phyloP scores from a whole-genome alignment of 2,797 vertebrate species.

The Eulemur coronatus region DNA sequence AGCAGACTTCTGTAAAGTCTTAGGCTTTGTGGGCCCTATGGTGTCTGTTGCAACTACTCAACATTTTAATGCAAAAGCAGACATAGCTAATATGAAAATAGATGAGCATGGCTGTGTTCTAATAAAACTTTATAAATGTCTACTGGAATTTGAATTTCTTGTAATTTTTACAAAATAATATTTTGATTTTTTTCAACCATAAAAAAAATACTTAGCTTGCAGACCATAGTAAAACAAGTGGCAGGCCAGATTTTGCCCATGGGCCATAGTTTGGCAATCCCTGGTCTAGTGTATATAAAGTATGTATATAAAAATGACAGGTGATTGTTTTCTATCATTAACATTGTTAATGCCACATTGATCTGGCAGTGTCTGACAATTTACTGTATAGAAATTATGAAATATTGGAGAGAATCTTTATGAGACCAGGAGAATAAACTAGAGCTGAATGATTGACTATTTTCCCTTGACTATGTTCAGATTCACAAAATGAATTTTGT shows the following conservation, averaged over 20 bases:
- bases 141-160: constrained; percentile 50
- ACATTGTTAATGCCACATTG: constrained; percentile 18
- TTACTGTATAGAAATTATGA: neutral
- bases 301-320: constrained; percentile 28
- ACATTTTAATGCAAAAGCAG: constrained; percentile 49
- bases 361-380: neutral
- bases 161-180: constrained; percentile 23
- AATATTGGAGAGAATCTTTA: constrained; percentile 14
- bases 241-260: neutral
- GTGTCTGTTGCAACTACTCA: constrained; percentile 22
- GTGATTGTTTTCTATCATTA: constrained; percentile 19
- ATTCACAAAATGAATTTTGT: constrained; percentile 37
- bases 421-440: neutral
- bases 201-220: neutral
- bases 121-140: constrained; percentile 39
- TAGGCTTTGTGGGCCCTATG: neutral
- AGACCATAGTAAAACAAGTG: neutral
- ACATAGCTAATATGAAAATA: constrained; percentile 9
- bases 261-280: neutral
- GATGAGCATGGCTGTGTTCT: neutral
- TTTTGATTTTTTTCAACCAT: neutral
- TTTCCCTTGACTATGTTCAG: constrained; percentile 27
- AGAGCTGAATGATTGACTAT: constrained; percentile 10
- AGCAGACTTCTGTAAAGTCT: neutral
- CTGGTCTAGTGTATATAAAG: neutral